Evolutionary conservation across 1,140 invertebrate species (phyloP).

Genomic region (Linepithema humile): DNA sequence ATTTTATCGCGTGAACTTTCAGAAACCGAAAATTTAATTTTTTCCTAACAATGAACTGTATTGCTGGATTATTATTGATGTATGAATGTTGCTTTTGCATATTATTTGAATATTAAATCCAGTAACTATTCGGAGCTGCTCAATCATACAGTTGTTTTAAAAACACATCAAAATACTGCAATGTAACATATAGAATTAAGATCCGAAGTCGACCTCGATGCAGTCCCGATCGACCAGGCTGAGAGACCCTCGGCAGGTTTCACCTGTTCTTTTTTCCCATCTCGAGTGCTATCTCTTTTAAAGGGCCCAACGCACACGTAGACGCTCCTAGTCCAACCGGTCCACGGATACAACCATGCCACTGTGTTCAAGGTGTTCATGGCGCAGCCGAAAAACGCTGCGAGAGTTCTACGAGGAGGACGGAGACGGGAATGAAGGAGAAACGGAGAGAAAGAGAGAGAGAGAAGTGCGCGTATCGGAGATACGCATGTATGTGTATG

Average conservation of each 20-base stretch:
- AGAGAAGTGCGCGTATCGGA: slow-evolving; percentile 34
- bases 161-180: slow-evolving; percentile 6
- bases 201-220: slow-evolving; percentile 65
- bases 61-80: not conserved
- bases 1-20: not conserved
- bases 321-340: slow-evolving; percentile 73
- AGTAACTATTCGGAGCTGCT: no score
- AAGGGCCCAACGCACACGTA: slow-evolving; percentile 63
- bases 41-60: not conserved
- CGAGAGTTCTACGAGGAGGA: slow-evolving; percentile 3
- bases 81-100: not conserved
- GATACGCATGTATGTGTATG: slow-evolving; percentile 5
- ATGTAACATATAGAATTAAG: slow-evolving; percentile 64
- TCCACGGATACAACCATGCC: slow-evolving; percentile 64
- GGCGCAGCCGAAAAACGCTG: slow-evolving; percentile 66
- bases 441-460: not conserved
- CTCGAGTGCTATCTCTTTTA: slow-evolving; percentile 72
- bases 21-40: not conserved
- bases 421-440: not conserved
- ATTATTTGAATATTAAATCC: not conserved
- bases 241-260: slow-evolving; percentile 47
- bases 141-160: not conserved
- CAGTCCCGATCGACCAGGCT: slow-evolving; percentile 60
- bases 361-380: slow-evolving; percentile 71
- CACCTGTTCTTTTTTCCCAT: slow-evolving; percentile 67